phyloP scores from a whole-genome alignment of 2,113 vertebrate species.

The Pristiophorus japonicus region DNA sequence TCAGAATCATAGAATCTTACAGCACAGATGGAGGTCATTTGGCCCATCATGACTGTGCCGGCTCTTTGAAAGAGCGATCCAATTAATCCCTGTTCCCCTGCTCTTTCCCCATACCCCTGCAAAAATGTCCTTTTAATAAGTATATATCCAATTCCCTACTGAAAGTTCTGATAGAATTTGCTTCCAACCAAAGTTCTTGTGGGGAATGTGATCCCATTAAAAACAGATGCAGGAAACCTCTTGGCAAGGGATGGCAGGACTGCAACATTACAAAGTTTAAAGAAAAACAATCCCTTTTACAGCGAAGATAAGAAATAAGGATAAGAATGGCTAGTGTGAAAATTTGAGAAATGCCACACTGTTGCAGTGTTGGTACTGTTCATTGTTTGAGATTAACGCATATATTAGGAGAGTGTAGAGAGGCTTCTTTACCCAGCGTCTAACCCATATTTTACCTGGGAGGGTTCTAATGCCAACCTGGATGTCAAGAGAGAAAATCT shows the following conservation, averaged over 20 bases:
- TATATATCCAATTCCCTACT: neutral
- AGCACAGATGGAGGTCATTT: neutral
- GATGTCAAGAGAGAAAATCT: neutral
- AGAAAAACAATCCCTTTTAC: neutral
- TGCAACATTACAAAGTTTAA: neutral
- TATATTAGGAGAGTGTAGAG: no score
- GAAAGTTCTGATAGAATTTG: neutral
- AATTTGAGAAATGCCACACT: neutral
- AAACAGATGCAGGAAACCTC: neutral
- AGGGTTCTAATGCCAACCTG: neutral
- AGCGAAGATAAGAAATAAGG: neutral
- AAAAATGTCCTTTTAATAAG: neutral
- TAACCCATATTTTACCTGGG: neutral
- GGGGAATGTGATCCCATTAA: neutral
- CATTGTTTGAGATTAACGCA: neutral
- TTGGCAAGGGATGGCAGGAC: neutral
- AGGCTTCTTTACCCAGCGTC: no score
- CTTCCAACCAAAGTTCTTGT: neutral
- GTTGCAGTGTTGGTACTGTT: neutral
- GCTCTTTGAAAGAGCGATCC: neutral
- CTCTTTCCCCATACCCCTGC: neutral
- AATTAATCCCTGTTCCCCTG: neutral
- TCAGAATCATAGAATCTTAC: neutral
- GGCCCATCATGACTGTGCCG: neutral
- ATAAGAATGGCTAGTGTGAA: neutral